Percentiles rank a stretch among this genome's conserved stretches.
Conservation (phyloP, 2,888 invertebrate genomes). For the Chloroclystis v-ata region DNA sequence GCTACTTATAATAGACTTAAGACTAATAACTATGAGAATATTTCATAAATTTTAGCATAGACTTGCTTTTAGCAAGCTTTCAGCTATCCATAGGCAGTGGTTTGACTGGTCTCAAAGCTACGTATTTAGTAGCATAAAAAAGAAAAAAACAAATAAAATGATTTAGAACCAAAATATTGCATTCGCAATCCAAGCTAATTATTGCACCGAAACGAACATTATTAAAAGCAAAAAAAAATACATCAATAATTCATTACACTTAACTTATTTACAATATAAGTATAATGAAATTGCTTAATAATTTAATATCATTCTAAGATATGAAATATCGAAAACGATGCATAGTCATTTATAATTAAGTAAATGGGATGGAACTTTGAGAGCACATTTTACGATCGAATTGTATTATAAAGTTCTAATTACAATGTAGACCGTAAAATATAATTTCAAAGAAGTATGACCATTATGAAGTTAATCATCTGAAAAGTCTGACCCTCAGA, state of each 20-base stretch:
- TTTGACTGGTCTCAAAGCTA: slow-evolving; percentile 59
- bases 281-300: too few relatives aligned
- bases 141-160: slow-evolving; percentile 34
- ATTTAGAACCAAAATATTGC: slow-evolving; percentile 24
- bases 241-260: too few relatives aligned
- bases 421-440: too few relatives aligned
- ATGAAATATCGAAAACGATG: too few relatives aligned
- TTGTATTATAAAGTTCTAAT: too few relatives aligned
- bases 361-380: too few relatives aligned
- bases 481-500: slow-evolving; percentile 53
- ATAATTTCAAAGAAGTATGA: too few relatives aligned
- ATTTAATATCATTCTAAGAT: too few relatives aligned
- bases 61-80: slow-evolving; percentile 42
- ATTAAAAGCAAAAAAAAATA: slow-evolving; percentile 12
- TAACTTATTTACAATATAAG: too few relatives aligned
- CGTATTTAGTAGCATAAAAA: slow-evolving; percentile 19
- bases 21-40: slow-evolving; percentile 48
- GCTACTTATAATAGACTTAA: slow-evolving; percentile 13
- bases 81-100: slow-evolving; percentile 53
- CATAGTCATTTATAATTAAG: too few relatives aligned
- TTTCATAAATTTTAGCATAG: slow-evolving; percentile 52
- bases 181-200: slow-evolving; percentile 41
- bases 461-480: too few relatives aligned
- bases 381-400: too few relatives aligned
- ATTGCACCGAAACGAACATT: slow-evolving; percentile 48